Percentiles rank a stretch among this genome's conserved stretches.
phyloP scores from a whole-genome alignment of 2,797 vertebrate species.

The Prionace glauca region DNA sequence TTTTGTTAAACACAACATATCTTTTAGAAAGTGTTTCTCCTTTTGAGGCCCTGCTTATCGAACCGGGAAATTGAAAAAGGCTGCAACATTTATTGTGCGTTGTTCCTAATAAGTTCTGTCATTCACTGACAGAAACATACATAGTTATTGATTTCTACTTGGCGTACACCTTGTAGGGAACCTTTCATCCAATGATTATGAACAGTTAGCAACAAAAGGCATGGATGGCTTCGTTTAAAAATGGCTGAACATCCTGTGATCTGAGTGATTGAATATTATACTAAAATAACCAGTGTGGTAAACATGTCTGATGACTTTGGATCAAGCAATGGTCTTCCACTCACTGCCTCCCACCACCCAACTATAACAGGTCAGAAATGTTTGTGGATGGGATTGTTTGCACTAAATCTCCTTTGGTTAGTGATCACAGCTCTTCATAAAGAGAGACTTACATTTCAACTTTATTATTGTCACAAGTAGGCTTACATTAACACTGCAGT shows the following conservation, averaged over 20 bases:
- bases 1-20: constrained; percentile 32
- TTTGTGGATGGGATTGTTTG: too few species aligned
- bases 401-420: background rate
- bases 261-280: background rate
- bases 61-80: constrained; percentile 36
- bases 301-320: background rate
- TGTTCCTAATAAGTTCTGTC: constrained; percentile 32
- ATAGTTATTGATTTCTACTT: constrained; percentile 33
- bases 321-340: too few species aligned
- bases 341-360: background rate
- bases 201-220: background rate
- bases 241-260: background rate
- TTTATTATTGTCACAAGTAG: too few species aligned
- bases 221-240: background rate
- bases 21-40: constrained; percentile 27
- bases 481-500: too few species aligned
- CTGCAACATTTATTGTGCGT: constrained; percentile 20
- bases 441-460: background rate
- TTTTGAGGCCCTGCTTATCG: constrained; percentile 31
- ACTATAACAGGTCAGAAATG: background rate
- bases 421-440: background rate
- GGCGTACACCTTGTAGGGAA: background rate
- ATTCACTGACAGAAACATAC: constrained; percentile 23
- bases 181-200: constrained; percentile 29
- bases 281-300: background rate